A percentile compares a stretch with the other conserved stretches of the same genome.
phyloP scores from a whole-genome alignment of 2,888 invertebrate species.

The Himalopsyche kuldschensis region DNA sequence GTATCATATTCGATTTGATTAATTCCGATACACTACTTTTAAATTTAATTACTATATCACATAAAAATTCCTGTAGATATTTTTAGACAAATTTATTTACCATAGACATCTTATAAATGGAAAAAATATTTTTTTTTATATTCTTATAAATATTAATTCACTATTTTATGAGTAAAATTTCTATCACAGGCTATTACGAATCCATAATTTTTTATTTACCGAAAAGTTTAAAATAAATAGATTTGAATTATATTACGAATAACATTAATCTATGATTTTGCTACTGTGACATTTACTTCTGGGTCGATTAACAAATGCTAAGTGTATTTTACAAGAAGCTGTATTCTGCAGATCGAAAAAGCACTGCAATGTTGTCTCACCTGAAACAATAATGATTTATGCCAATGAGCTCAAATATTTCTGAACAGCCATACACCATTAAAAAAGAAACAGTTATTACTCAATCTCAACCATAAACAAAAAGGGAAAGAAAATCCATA shows the following conservation, averaged over 20 bases:
- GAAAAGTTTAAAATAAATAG: neutral
- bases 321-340: neutral
- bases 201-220: neutral
- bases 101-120: neutral
- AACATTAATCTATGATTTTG: neutral
- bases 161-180: neutral
- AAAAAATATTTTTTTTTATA: neutral
- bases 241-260: neutral
- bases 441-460: neutral
- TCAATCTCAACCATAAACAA: neutral
- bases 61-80: neutral
- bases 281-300: neutral
- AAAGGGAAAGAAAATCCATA: too few species aligned
- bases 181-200: neutral
- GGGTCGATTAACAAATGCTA: neutral
- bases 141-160: neutral
- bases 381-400: constrained; percentile 56
- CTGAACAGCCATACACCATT: neutral
- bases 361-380: constrained; percentile 40
- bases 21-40: neutral
- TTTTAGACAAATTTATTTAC: neutral
- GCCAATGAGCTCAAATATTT: constrained; percentile 20
- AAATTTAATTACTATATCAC: neutral
- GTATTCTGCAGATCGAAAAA: neutral
- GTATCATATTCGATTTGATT: neutral